These are phyloP conservation scores for Solenopsis fugax DNA, from an alignment of 1,140 invertebrate species.

Conservation along the genomic window DNA sequence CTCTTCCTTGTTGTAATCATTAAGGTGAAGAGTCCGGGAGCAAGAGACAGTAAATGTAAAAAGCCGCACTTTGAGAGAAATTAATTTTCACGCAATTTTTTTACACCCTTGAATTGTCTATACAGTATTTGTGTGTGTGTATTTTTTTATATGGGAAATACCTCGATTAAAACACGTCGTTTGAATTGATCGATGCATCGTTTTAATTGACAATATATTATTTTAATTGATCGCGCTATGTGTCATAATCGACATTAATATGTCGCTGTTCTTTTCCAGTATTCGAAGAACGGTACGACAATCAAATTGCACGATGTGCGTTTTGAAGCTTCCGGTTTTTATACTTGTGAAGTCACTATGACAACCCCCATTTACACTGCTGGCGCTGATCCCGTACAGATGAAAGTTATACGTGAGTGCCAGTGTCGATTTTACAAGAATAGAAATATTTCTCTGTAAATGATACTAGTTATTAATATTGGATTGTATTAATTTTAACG, in stretches of 20 bases:
- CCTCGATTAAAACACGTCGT: background rate
- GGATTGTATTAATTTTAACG: background rate
- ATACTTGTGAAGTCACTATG: slow-evolving; percentile 92
- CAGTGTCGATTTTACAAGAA: background rate
- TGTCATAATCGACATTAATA: background rate
- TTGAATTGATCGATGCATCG: background rate
- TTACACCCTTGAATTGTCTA: background rate
- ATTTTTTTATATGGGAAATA: background rate
- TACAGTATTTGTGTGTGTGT: slow-evolving; percentile 27
- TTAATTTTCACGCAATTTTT: slow-evolving; percentile 41
- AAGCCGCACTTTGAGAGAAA: background rate
- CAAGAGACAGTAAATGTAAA: background rate
- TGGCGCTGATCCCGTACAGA: slow-evolving; percentile 90
- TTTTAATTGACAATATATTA: too few relatives aligned
- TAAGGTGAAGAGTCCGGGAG: background rate
- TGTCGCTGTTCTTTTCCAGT: slow-evolving; percentile 86
- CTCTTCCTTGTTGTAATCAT: slow-evolving; percentile 8
- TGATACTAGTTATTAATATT: background rate
- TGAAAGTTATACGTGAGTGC: slow-evolving; percentile 91
- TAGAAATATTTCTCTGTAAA: background rate
- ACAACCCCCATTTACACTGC: slow-evolving; percentile 92
- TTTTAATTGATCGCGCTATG: background rate
- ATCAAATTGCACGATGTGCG: slow-evolving; percentile 91
- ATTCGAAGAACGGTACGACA: slow-evolving; percentile 91
- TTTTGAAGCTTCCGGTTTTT: slow-evolving; percentile 91